Base-by-base conservation (phyloP, 2,797 vertebrate genomes). In the Gymnothorax javanicus region DNA sequence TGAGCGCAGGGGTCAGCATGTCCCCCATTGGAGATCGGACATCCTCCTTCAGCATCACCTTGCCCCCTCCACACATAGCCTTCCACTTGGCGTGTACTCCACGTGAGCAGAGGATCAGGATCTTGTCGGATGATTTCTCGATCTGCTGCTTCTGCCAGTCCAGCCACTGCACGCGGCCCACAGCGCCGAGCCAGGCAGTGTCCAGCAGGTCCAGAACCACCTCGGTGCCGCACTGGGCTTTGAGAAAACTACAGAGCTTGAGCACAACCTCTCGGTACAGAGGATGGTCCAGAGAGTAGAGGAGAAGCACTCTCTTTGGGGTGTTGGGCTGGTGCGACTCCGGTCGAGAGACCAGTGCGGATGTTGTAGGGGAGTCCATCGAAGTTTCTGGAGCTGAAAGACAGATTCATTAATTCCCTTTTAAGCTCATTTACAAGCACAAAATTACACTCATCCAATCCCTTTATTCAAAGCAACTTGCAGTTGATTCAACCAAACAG, bases 1-100 rank as follows among this genome's bases (percentile, higher is more conserved):
- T 97, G 89, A 99, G 93, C 85, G 98, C 97, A 0, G 97, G 96
- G 0, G 96, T 98, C 89, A 99, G 97, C 83, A 99, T 95, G 90
- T 99, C 99, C 0, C 97, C 97, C 0, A 93, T 87, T 0, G 96
- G 94, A 12, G 96, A 96, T 7, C 91, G 86, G 1, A 92, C 86
- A 85, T 99, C 98, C 79, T 98, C 97, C 60, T 90, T 95, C 83
- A 99, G 93, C 1, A 86, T 93, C 82, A 98, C 89, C 0, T 81
- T 91, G 4, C 90, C 92, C 13, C 94, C 93, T 2, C 97, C 96
- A 0, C 98, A 97, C 94, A 98, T 96, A 67, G 98, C 97, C 33
- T 95, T 95, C 98, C 99, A 99, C 69, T 99, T 99, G 43, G 97
- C 97, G 86, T 94, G 97, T 17, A 98, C 96, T 0, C 99, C 98